Conservation (phyloP, 2,797 vertebrate genomes). For the Channa striata region DNA sequence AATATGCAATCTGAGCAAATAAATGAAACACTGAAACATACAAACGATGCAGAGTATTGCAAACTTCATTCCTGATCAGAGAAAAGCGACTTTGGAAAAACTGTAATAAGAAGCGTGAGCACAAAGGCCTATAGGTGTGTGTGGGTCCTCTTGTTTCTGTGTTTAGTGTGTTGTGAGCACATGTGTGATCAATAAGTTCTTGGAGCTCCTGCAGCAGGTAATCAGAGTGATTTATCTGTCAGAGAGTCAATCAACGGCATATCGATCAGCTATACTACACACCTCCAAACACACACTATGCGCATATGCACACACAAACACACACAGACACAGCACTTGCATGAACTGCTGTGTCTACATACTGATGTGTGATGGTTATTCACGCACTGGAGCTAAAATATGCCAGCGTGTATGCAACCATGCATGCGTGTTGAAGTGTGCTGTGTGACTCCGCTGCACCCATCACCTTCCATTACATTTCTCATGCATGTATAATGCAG, state of each 20-base stretch:
- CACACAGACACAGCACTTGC: not conserved
- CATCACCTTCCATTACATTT: slow-evolving; percentile 61
- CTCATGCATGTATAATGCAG: slow-evolving; percentile 68
- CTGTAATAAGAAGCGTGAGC: too few relatives aligned
- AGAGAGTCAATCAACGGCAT: slow-evolving; percentile 39
- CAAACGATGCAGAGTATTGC: too few relatives aligned
- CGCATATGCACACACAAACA: not conserved
- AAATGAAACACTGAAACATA: too few relatives aligned
- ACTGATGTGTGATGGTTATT: not conserved
- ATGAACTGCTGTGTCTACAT: not conserved
- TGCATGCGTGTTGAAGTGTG: not conserved
- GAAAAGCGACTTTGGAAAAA: too few relatives aligned
- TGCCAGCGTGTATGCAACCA: not conserved
- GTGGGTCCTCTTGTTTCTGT: too few relatives aligned
- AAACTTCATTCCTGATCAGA: too few relatives aligned
- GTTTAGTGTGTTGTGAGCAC: not conserved
- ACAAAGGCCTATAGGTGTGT: not conserved
- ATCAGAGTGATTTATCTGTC: slow-evolving; percentile 48
- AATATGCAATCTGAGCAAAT: too few relatives aligned
- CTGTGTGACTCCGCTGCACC: slow-evolving; percentile 65
- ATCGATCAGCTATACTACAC: slow-evolving; percentile 49
- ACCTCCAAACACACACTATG: not conserved
- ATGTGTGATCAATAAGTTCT: slow-evolving; percentile 31
- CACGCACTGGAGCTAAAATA: not conserved
- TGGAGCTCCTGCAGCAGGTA: slow-evolving; percentile 29